These are phyloP conservation scores for Palythoa grandis DNA, from an alignment of 92 coral and sea anemone genomes.

Conservation along the genomic window DNA sequence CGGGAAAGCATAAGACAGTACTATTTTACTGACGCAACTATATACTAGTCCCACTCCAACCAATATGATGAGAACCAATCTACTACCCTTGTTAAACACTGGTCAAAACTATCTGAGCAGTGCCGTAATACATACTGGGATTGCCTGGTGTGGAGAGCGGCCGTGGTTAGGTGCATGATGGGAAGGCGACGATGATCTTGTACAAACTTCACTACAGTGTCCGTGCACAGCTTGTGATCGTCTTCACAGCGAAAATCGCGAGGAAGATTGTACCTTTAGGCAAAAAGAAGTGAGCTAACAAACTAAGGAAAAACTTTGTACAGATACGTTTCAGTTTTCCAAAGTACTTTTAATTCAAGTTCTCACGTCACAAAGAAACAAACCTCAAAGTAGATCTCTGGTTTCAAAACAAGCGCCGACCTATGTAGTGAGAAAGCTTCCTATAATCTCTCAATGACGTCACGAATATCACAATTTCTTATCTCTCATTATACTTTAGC, in stretches of 20 bases:
- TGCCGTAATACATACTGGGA: conserved; percentile 1
- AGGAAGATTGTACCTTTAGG: conserved; percentile 74
- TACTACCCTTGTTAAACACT: background rate
- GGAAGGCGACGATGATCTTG: conserved; percentile 93
- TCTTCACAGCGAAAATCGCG: conserved; percentile 87
- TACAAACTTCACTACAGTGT: conserved; percentile 79
- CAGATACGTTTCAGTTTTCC: background rate
- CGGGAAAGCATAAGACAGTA: no score
- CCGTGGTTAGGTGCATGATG: conserved; percentile 88
- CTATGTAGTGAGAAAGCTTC: no score
- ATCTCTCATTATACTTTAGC: no score
- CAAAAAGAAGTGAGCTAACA: background rate
- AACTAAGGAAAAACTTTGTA: background rate
- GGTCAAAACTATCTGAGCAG: background rate
- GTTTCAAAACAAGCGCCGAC: no score
- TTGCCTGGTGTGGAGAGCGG: conserved; percentile 82
- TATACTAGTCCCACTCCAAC: no score
- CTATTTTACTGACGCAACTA: no score
- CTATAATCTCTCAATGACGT: no score
- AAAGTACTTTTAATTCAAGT: background rate
- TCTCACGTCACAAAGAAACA: no score
- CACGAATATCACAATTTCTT: no score
- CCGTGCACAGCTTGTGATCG: conserved; percentile 84
- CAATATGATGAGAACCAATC: no score
- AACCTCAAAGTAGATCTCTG: no score